These are phyloP conservation scores for Mirza zaza DNA, from an alignment of 2,113 vertebrate species.

Conservation along the genomic window DNA sequence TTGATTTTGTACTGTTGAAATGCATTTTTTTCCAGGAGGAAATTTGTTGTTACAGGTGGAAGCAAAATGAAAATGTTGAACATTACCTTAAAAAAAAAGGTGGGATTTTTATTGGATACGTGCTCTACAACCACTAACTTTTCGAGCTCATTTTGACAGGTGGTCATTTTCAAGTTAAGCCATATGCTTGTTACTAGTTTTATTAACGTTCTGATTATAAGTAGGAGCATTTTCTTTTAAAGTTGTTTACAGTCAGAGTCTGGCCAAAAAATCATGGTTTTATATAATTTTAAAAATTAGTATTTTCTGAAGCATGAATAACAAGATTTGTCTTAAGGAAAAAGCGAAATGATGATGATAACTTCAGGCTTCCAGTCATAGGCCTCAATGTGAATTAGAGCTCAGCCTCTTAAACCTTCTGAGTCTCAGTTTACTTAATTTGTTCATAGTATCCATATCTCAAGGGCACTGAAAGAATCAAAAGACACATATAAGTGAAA, in stretches of 20 bases:
- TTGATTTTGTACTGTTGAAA: conserved; percentile 50
- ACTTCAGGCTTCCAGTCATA: neutral
- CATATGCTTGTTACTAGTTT: neutral
- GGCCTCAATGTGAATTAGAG: neutral
- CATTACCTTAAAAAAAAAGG: neutral
- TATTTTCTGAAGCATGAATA: neutral
- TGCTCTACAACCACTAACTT: neutral
- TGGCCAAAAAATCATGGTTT: neutral
- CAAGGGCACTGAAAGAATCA: neutral
- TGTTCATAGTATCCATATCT: neutral
- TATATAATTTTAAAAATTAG: neutral
- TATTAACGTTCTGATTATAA: neutral
- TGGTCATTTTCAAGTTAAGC: conserved; percentile 33
- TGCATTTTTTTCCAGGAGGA: neutral
- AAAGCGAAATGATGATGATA: neutral
- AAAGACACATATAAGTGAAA: neutral
- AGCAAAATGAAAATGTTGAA: conserved; percentile 30
- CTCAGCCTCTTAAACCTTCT: neutral
- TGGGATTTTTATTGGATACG: neutral
- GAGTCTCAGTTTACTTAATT: neutral
- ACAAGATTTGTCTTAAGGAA: neutral
- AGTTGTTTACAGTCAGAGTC: neutral
- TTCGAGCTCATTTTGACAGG: conserved; percentile 19
- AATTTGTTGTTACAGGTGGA: conserved; percentile 52
- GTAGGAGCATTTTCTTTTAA: neutral